Evolutionary conservation across 2,888 invertebrate genomes (phyloP).

Genomic region (Cerceris ruficornis): DNA sequence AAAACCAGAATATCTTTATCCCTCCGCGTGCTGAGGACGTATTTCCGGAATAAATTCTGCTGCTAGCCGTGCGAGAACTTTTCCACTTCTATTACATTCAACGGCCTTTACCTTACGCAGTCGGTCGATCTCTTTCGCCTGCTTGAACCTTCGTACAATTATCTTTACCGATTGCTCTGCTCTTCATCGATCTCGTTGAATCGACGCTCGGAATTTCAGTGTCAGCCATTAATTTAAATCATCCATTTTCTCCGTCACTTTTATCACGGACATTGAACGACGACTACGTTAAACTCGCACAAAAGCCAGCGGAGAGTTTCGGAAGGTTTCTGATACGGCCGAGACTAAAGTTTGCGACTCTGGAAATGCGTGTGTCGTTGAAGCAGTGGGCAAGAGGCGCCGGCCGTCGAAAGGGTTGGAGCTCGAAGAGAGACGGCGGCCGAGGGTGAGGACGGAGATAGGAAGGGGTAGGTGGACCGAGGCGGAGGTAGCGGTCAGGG

Average conservation of each 20-base stretch:
- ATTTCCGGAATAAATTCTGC: slow-evolving; percentile 81
- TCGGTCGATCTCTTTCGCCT: slow-evolving; percentile 29
- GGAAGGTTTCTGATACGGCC: neutral
- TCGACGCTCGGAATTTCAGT: neutral
- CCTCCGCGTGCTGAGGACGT: slow-evolving; percentile 79
- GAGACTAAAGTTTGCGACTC: slow-evolving; percentile 49
- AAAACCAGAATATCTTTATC: slow-evolving; percentile 82
- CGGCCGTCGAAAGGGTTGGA: slow-evolving; percentile 64
- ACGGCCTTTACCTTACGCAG: slow-evolving; percentile 24
- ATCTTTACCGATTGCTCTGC: neutral
- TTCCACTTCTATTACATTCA: slow-evolving; percentile 30
- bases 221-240: neutral
- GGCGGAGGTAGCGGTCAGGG: slow-evolving; percentile 56
- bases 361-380: slow-evolving; percentile 68
- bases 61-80: slow-evolving; percentile 63
- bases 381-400: slow-evolving; percentile 65
- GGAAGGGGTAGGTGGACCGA: slow-evolving; percentile 49
- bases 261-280: neutral
- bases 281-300: neutral
- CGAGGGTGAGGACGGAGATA: slow-evolving; percentile 38
- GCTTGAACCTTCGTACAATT: slow-evolving; percentile 13
- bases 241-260: neutral
- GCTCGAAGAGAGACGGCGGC: slow-evolving; percentile 57
- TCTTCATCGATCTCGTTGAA: neutral
- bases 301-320: neutral